These are phyloP conservation scores for Clarias platycephalus DNA, from an alignment of 2,797 vertebrate species.

Conservation along the genomic window DNA sequence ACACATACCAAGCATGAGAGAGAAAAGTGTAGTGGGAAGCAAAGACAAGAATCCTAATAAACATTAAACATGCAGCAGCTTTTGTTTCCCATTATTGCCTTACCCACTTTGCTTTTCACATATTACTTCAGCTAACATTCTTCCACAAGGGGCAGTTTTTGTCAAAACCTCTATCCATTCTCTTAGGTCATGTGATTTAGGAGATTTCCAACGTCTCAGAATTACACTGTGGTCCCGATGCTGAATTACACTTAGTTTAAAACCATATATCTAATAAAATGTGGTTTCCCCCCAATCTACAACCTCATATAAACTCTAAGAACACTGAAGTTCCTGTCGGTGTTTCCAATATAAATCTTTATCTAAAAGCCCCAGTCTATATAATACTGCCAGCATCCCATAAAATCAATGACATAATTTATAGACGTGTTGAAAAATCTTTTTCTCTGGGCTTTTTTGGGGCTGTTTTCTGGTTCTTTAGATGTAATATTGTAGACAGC, in stretches of 20 bases:
- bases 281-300: conserved; percentile 7
- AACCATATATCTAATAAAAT: conserved; percentile 19
- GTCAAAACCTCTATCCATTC: background rate
- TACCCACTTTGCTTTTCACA: background rate
- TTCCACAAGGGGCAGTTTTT: background rate
- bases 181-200: background rate
- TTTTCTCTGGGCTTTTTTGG: background rate
- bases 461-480: background rate
- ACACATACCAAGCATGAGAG: background rate
- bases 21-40: background rate
- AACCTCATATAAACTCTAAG: conserved; percentile 5
- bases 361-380: conserved; percentile 19
- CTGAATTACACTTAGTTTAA: conserved; percentile 6
- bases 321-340: background rate
- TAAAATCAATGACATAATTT: conserved; percentile 26
- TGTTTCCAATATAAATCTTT: conserved; percentile 21
- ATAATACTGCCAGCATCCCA: conserved; percentile 9
- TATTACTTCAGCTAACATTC: background rate
- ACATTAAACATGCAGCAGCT: background rate
- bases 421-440: background rate
- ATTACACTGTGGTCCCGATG: background rate
- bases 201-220: background rate
- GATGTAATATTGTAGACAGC: background rate
- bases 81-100: background rate
- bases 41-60: background rate